Conservation (phyloP, 2,888 invertebrate species). For the Byasa hedistus region DNA sequence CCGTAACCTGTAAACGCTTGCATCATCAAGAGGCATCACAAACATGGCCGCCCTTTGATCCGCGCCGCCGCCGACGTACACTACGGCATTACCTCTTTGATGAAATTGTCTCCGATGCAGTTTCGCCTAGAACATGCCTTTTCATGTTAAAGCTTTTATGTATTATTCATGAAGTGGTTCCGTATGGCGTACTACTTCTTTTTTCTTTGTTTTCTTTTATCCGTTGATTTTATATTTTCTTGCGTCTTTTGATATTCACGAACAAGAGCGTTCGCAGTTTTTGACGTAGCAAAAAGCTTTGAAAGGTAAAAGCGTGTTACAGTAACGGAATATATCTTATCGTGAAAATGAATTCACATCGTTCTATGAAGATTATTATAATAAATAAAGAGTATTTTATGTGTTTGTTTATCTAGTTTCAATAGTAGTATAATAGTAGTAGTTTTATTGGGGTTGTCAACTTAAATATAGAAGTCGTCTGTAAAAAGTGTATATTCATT, state of each 20-base stretch:
- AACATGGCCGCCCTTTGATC: conserved; percentile 46
- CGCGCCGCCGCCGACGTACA: conserved; percentile 30
- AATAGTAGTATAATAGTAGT: too few relatives aligned
- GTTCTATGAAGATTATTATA: too few relatives aligned
- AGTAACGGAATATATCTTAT: too few relatives aligned
- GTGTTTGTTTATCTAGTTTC: too few relatives aligned
- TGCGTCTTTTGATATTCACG: background rate
- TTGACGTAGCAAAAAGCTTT: background rate
- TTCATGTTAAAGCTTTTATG: conserved; percentile 35
- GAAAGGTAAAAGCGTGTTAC: too few relatives aligned
- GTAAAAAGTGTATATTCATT: too few relatives aligned
- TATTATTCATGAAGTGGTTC: conserved; percentile 41
- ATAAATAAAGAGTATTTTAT: too few relatives aligned
- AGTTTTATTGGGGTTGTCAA: too few relatives aligned
- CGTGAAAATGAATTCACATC: too few relatives aligned
- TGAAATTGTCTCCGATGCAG: conserved; percentile 45
- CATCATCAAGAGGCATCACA: conserved; percentile 36
- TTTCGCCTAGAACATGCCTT: conserved; percentile 38
- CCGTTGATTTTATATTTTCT: conserved; percentile 7
- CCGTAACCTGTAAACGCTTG: conserved; percentile 39
- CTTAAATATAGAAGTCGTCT: too few relatives aligned
- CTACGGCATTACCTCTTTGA: conserved; percentile 39
- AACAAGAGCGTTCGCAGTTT: background rate
- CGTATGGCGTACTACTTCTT: conserved; percentile 4
- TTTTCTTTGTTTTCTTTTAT: conserved; percentile 22